Evolutionary conservation across 2,113 vertebrate species (phyloP).

Genomic region (Pipra filicauda): DNA sequence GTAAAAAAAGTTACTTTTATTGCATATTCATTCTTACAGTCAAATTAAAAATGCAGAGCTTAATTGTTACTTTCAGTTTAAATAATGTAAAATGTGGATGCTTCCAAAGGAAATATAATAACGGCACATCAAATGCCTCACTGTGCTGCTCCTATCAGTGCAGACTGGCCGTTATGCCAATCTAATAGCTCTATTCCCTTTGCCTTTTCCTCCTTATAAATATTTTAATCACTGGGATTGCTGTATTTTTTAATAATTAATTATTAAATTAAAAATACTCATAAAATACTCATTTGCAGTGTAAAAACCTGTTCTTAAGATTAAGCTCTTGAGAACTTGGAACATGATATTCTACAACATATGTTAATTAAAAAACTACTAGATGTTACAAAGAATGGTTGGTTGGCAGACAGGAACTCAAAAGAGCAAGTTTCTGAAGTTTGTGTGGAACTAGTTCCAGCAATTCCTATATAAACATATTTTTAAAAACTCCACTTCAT

Average conservation of each 20-base stretch:
- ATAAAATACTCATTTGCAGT: background rate
- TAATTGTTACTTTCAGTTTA: background rate
- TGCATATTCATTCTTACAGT: background rate
- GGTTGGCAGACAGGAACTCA: background rate
- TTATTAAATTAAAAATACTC: background rate
- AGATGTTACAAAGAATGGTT: background rate
- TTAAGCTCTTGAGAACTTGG: background rate
- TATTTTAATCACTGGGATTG: background rate
- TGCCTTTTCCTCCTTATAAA: background rate
- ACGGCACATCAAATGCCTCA: background rate
- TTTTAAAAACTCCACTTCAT: background rate
- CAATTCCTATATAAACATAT: background rate
- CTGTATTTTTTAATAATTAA: background rate
- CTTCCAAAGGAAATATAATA: background rate
- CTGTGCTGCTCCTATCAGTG: background rate
- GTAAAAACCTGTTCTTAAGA: background rate
- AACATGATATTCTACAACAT: background rate
- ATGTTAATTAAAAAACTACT: background rate
- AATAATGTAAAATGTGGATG: background rate
- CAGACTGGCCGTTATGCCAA: accelerated
- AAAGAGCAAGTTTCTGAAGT: background rate
- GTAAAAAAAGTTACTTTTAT: background rate
- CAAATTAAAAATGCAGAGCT: background rate
- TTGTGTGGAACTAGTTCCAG: background rate
- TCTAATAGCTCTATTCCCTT: background rate